Evolutionary conservation across 2,113 vertebrate genomes (phyloP).

Genomic region (Microtus ochrogaster): DNA sequence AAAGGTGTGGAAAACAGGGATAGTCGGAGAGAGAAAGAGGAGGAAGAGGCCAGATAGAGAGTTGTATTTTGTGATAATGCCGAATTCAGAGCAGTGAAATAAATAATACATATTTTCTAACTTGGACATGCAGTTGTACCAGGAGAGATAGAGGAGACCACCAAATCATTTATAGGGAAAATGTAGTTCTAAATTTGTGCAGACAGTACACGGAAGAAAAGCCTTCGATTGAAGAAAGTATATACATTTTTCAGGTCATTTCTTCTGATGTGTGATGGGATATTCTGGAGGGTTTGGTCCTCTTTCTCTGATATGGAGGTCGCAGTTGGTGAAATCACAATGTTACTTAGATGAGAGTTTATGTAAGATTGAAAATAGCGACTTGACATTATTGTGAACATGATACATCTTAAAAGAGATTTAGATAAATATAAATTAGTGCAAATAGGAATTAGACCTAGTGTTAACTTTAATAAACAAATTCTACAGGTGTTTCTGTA

Average conservation of each 20-base stretch:
- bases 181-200: slow-evolving; percentile 37
- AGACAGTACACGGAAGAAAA: slow-evolving; percentile 20
- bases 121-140: background rate
- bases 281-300: background rate
- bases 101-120: slow-evolving; percentile 63
- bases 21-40: background rate
- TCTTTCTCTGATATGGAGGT: background rate
- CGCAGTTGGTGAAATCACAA: background rate
- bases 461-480: background rate
- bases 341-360: background rate
- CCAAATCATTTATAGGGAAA: slow-evolving; percentile 55
- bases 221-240: background rate
- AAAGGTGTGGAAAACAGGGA: background rate
- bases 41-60: background rate
- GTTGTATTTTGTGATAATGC: background rate
- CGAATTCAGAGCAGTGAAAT: slow-evolving; percentile 52
- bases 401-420: background rate
- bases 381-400: background rate
- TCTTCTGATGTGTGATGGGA: background rate
- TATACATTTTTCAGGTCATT: background rate
- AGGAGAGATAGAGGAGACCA: background rate
- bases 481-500: background rate
- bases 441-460: background rate
- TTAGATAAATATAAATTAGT: background rate
- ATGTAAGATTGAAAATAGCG: background rate